phyloP scores from a whole-genome alignment of 2,888 invertebrate species.

The Autographa gamma region DNA sequence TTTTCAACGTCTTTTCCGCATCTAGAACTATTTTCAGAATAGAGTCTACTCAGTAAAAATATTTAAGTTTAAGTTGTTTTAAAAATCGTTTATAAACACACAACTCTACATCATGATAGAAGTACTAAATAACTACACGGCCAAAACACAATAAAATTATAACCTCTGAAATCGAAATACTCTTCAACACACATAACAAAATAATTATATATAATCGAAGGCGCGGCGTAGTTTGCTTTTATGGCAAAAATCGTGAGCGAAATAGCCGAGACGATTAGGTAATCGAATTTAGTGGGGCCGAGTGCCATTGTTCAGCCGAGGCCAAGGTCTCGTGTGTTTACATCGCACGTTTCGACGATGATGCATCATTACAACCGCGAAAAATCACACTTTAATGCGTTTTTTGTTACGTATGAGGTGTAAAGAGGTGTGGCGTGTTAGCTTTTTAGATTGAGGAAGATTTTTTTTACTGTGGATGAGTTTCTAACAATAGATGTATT shows the following conservation, averaged over 20 bases:
- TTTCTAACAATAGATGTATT: too few relatives aligned
- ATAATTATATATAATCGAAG: slow-evolving; percentile 33
- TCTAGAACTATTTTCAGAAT: too few relatives aligned
- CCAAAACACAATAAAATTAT: not conserved
- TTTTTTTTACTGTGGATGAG: not conserved
- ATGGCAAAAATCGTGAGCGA: slow-evolving; percentile 81
- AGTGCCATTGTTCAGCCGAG: slow-evolving; percentile 82
- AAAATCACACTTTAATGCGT: slow-evolving; percentile 59
- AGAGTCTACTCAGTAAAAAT: too few relatives aligned
- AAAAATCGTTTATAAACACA: too few relatives aligned
- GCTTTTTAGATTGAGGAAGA: slow-evolving; percentile 1
- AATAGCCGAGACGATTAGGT: slow-evolving; percentile 79
- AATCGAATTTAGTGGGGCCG: slow-evolving; percentile 85
- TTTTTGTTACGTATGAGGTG: slow-evolving; percentile 38
- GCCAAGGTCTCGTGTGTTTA: slow-evolving; percentile 87
- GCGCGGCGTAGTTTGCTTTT: slow-evolving; percentile 54
- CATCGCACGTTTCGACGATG: slow-evolving; percentile 72
- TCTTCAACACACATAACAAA: not conserved
- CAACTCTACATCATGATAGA: too few relatives aligned
- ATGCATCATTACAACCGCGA: slow-evolving; percentile 68
- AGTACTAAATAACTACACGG: not conserved
- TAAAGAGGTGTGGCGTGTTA: slow-evolving; percentile 27
- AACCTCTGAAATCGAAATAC: not conserved
- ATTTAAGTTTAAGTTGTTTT: too few relatives aligned
- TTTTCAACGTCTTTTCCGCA: too few relatives aligned